Evolutionary conservation across 2,113 vertebrate genomes (phyloP).

Genomic region (Ceyx margarethae): DNA sequence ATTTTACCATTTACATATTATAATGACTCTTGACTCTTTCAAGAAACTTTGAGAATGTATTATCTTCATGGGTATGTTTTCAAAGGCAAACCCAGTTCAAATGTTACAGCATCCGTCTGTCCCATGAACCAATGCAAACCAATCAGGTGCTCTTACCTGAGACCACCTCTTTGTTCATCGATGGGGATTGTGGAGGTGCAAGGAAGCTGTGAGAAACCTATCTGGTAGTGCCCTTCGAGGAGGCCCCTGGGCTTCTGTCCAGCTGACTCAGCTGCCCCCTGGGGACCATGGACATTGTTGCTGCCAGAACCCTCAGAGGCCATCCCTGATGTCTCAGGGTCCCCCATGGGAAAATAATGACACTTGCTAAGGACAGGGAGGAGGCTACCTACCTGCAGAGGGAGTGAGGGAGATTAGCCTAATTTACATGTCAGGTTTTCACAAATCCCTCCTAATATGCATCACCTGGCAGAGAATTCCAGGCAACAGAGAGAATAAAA

Average conservation of each 20-base stretch:
- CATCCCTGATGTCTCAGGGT: not conserved
- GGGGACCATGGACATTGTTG: not conserved
- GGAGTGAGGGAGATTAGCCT: not conserved
- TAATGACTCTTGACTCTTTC: conserved; percentile 66
- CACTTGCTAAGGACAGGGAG: not conserved
- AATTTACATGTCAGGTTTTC: not conserved
- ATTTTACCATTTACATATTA: conserved; percentile 65
- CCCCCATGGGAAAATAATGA: not conserved
- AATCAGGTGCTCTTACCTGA: not conserved
- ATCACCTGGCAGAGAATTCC: conserved; percentile 4
- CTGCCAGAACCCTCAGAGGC: not conserved
- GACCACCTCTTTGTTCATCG: accelerated
- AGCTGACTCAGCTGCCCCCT: accelerated
- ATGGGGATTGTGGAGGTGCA: accelerated
- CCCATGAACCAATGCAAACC: not conserved
- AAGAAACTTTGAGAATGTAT: conserved; percentile 6
- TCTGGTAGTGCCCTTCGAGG: accelerated
- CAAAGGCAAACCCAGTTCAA: not conserved
- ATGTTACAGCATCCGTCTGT: not conserved
- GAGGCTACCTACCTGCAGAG: not conserved
- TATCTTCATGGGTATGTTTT: not conserved
- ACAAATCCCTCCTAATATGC: not conserved
- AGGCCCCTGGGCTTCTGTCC: not conserved
- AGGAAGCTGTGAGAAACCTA: accelerated
- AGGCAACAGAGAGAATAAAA: conserved; percentile 3